These are phyloP conservation scores for Masnerella sp. DNA, from an alignment of 2,888 invertebrate genomes.

Conservation along the genomic window DNA sequence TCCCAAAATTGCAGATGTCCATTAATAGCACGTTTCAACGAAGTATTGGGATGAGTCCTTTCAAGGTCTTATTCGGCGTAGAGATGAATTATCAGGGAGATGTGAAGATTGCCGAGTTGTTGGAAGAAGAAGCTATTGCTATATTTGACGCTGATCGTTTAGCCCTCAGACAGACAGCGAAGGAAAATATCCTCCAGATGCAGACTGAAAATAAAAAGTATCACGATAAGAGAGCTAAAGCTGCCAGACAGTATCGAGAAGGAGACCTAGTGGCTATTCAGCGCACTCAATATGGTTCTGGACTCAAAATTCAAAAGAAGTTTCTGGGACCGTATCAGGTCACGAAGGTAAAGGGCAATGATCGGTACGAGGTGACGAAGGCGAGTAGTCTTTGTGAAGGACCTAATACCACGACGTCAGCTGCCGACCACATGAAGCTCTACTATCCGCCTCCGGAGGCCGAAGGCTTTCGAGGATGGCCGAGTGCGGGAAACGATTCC, in stretches of 20 bases:
- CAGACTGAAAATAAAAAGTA: constrained; percentile 64
- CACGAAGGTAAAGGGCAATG: constrained; percentile 48
- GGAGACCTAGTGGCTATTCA: constrained; percentile 58
- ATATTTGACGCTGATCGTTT: constrained; percentile 48
- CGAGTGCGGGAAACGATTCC: neutral
- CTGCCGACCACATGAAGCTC: constrained; percentile 58
- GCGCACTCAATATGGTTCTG: constrained; percentile 59
- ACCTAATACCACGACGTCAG: constrained; percentile 45
- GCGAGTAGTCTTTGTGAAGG: constrained; percentile 42
- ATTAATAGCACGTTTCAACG: constrained; percentile 8
- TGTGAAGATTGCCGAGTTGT: constrained; percentile 15
- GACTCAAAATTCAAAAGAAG: constrained; percentile 57
- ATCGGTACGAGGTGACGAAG: constrained; percentile 57
- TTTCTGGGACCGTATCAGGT: constrained; percentile 62
- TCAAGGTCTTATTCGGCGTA: constrained; percentile 22
- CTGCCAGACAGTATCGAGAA: constrained; percentile 56
- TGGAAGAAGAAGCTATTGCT: constrained; percentile 54
- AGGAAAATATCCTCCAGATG: constrained; percentile 55
- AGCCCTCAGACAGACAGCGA: constrained; percentile 41
- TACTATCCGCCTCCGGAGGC: constrained; percentile 5
- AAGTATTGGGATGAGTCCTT: constrained; percentile 13
- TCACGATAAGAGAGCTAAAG: constrained; percentile 54
- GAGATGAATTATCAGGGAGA: constrained; percentile 52
- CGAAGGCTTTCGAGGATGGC: constrained; percentile 23
- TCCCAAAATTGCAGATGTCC: constrained; percentile 2